These are phyloP conservation scores for Phania funesta DNA, from an alignment of 2,888 invertebrate species.

Conservation along the genomic window DNA sequence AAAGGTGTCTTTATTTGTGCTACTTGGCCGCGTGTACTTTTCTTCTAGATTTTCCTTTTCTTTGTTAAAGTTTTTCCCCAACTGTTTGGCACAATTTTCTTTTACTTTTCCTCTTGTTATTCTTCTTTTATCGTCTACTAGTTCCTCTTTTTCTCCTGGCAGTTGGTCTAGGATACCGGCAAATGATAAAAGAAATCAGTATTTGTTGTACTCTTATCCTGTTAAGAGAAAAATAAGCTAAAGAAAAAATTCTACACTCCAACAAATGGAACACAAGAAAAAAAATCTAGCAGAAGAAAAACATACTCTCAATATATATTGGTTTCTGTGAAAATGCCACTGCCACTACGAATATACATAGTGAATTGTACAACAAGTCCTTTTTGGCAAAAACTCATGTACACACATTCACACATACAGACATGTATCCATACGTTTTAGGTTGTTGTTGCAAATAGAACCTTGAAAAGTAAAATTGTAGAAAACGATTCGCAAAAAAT, in stretches of 20 bases:
- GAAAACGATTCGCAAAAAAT: slow-evolving; percentile 6
- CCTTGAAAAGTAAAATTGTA: slow-evolving; percentile 52
- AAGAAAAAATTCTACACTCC: slow-evolving; percentile 48
- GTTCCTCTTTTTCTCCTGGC: slow-evolving; percentile 18
- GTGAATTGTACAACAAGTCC: slow-evolving; percentile 60
- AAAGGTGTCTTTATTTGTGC: slow-evolving; percentile 30
- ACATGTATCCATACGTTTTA: too few species aligned
- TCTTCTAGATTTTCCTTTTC: slow-evolving; percentile 52
- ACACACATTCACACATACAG: not conserved
- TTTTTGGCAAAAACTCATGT: slow-evolving; percentile 43
- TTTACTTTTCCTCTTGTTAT: slow-evolving; percentile 17
- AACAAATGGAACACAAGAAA: slow-evolving; percentile 18
- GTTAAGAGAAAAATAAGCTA: slow-evolving; percentile 51
- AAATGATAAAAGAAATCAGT: slow-evolving; percentile 40
- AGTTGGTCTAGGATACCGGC: slow-evolving; percentile 50
- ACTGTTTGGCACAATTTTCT: slow-evolving; percentile 66
- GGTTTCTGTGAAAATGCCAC: slow-evolving; percentile 45
- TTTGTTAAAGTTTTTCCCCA: slow-evolving; percentile 3
- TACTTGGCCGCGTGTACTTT: slow-evolving; percentile 66
- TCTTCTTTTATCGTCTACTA: not conserved
- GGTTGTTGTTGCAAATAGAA: slow-evolving; percentile 44
- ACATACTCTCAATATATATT: slow-evolving; percentile 57
- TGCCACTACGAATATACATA: slow-evolving; percentile 31
- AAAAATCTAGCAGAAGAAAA: slow-evolving; percentile 50
- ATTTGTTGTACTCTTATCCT: slow-evolving; percentile 63